Base-by-base conservation (phyloP, 2,797 vertebrate species). In the Cyprinella venusta region DNA sequence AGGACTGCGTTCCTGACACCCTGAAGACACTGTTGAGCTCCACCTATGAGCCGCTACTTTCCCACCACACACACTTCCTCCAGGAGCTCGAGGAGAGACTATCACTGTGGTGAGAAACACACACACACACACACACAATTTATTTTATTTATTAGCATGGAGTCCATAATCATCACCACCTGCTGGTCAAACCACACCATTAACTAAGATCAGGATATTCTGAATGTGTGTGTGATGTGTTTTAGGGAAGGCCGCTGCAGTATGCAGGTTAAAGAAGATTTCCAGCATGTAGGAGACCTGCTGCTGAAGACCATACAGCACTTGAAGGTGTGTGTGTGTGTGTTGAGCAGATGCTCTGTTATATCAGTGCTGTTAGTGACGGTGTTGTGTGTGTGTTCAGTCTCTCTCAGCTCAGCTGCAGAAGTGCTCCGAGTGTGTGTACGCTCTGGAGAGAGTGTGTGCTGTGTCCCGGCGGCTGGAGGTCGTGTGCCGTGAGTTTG, bases 21-120 rank as follows among this genome's bases (percentile, higher is more conserved):
- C 88, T 99, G 91, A 98, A 93, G 91, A 96, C 85, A 86, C 90
- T 95, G 67, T 87, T 99, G 88, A 96, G 96, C 91, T 95, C 96
- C 64, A 97, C 95, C 90, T 98, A 99, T 5, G 96, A 97, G 91
- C 97, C 98, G 67, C 94, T 99, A 90, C 95, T 97, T 94, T 97
- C 95, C 89, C 99, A 97, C 92, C 98, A 99, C 88, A 92, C 95
- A 26, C 95, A 93, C 88, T 99, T 99, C 93, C 96, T 99, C 91
- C 97, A 96, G 93, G 98, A 99, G 92, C 95, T 97, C 90, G 98
- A 99, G 92, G 97, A 99, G 88, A 94, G 97, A 81, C 95, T 99
- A 79, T 95, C 96, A 79, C 89, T 97, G n/a, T 99, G 98, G 98
- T 99, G 92, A 98, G 97, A 86, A 18, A 56, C 63, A 1, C 21